phyloP scores from a whole-genome alignment of 35 echinoderm and acorn worm species.

The Chiridota heheva region DNA sequence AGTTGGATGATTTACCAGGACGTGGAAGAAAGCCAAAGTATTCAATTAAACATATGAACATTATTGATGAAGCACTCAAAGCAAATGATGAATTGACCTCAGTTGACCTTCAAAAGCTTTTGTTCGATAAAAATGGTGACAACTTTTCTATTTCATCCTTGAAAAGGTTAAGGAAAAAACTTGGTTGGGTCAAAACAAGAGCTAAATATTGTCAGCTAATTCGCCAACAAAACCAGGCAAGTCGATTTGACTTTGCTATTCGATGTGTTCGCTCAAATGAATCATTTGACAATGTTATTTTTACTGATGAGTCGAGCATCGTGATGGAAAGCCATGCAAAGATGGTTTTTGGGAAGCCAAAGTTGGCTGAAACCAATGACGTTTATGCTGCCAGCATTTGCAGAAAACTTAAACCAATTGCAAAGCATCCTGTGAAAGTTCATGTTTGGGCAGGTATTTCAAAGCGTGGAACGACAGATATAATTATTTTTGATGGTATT shows the following conservation, averaged over 20 bases:
- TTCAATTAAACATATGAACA: constrained; percentile 16
- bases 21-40: neutral
- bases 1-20: no score
- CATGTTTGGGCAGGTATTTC: constrained; percentile 45
- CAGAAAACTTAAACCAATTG: neutral
- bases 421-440: constrained; percentile 45
- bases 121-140: neutral
- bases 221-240: constrained; percentile 7
- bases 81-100: constrained; percentile 13
- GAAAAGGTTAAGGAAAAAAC: neutral
- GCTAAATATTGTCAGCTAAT: constrained; percentile 48
- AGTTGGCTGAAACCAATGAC: constrained; percentile 1
- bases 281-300: constrained; percentile 42
- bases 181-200: constrained; percentile 13
- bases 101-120: neutral
- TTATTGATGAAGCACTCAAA: constrained; percentile 4
- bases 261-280: neutral
- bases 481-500: constrained; percentile 46
- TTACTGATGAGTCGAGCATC: constrained; percentile 48
- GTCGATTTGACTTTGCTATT: neutral
- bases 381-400: neutral
- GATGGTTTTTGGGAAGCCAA: constrained; percentile 35
- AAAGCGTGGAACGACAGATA: constrained; percentile 18
- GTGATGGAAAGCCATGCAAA: constrained; percentile 27
- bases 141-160: neutral